Percentiles rank a stretch among this genome's conserved stretches.
Evolutionary conservation across 2,797 vertebrate genomes (phyloP).

Genomic region (Heteromormyrus szaboi): DNA sequence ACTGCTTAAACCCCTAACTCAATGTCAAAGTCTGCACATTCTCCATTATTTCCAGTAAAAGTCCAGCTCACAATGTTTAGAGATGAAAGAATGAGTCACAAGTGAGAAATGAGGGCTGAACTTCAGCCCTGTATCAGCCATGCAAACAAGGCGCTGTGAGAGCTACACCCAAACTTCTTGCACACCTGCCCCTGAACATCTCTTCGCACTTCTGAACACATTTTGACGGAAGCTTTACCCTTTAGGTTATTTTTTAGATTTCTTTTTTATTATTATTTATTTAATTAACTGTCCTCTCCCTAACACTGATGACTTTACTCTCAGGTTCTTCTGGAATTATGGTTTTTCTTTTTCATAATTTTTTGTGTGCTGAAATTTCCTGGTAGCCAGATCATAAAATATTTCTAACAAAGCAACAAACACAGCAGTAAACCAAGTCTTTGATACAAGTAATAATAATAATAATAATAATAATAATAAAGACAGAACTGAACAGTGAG

Average conservation of each 20-base stretch:
- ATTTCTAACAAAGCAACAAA: neutral
- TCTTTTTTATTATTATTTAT: neutral
- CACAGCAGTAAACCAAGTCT: neutral
- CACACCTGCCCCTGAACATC: neutral
- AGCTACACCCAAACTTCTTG: neutral
- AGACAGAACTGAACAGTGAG: neutral
- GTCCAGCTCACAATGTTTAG: neutral
- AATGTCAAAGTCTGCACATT: neutral
- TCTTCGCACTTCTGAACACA: neutral
- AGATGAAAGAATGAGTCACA: neutral
- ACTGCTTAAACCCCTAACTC: neutral
- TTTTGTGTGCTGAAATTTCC: neutral
- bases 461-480: neutral
- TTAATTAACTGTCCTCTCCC: neutral
- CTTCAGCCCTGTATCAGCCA: neutral
- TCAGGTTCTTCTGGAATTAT: neutral
- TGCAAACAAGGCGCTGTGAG: neutral
- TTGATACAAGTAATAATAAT: neutral
- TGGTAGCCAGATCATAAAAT: neutral
- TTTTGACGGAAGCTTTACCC: neutral
- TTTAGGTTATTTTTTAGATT: neutral
- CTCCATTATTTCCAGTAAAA: neutral
- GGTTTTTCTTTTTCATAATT: neutral
- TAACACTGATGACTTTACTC: neutral
- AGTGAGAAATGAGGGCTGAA: neutral